Conservation (phyloP, 2,797 vertebrate genomes). For the Pelochelys cantorii region DNA sequence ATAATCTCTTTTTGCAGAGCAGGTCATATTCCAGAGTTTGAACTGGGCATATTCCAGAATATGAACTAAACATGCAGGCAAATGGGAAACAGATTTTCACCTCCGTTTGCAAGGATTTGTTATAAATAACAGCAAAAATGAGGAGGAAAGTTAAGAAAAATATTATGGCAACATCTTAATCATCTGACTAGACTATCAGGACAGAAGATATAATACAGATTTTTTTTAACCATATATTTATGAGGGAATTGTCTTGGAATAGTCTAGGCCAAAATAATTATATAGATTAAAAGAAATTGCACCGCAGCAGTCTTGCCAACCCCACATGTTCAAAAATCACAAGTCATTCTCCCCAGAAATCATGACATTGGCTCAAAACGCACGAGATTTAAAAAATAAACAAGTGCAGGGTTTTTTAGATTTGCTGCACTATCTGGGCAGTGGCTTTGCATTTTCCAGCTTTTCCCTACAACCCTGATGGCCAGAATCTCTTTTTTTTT, state of each 20-base stretch:
- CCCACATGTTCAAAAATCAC: not conserved
- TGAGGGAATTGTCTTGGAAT: not conserved
- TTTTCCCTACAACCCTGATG: not conserved
- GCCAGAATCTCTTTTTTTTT: not conserved
- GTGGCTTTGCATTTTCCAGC: not conserved
- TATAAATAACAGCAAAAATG: not conserved
- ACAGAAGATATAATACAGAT: not conserved
- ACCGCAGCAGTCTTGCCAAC: not conserved
- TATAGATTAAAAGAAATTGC: not conserved
- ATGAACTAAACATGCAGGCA: not conserved
- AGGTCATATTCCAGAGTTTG: not conserved
- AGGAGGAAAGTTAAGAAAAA: not conserved
- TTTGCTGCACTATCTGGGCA: not conserved
- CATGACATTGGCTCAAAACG: not conserved
- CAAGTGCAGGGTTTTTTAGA: not conserved
- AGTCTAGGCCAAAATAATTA: not conserved
- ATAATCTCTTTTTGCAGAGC: not conserved
- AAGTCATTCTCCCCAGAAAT: not conserved
- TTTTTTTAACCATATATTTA: not conserved
- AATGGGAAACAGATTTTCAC: not conserved
- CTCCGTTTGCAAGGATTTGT: constrained; percentile 19
- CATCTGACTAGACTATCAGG: not conserved
- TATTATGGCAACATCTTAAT: not conserved
- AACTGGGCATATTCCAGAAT: not conserved
- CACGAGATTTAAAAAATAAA: not conserved